Conservation (phyloP, 2,797 vertebrate species). For the Coranthus polyacanthus region DNA sequence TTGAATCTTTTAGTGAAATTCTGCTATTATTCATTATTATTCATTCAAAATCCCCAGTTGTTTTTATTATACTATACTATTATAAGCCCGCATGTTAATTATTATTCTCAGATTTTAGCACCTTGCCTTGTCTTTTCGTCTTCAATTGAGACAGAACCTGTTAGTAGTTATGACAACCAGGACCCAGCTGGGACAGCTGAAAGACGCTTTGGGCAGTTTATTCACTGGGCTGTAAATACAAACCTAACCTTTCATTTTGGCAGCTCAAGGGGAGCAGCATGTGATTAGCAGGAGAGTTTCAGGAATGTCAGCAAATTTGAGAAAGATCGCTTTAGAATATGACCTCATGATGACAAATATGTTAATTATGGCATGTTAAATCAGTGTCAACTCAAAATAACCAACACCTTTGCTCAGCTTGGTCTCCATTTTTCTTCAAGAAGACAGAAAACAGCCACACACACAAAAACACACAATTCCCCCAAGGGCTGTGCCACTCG, state of each 20-base stretch:
- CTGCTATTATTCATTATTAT: no score
- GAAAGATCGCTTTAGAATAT: conserved; percentile 32
- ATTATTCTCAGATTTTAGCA: conserved; percentile 2
- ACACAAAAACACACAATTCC: conserved; percentile 45
- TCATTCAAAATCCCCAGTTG: background rate
- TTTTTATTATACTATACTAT: background rate
- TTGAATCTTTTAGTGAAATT: background rate
- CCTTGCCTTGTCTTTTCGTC: conserved; percentile 19
- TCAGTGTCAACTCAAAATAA: conserved; percentile 28
- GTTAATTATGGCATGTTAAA: conserved; percentile 29
- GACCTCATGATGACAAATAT: conserved; percentile 40
- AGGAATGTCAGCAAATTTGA: conserved; percentile 26
- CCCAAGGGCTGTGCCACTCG: conserved; percentile 52
- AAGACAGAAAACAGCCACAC: conserved; percentile 13
- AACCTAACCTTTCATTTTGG: conserved; percentile 66
- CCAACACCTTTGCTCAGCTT: conserved; percentile 16
- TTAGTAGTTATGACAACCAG: conserved; percentile 45
- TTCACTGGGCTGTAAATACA: conserved; percentile 52
- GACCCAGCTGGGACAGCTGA: conserved; percentile 61
- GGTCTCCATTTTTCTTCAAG: conserved; percentile 7
- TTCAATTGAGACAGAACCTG: conserved; percentile 46
- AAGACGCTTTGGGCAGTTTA: conserved; percentile 55
- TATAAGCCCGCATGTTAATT: background rate
- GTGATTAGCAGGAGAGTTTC: conserved; percentile 23
- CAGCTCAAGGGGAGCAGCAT: conserved; percentile 35